phyloP scores from a whole-genome alignment of 2,797 vertebrate genomes.

The Sciaenops ocellatus region DNA sequence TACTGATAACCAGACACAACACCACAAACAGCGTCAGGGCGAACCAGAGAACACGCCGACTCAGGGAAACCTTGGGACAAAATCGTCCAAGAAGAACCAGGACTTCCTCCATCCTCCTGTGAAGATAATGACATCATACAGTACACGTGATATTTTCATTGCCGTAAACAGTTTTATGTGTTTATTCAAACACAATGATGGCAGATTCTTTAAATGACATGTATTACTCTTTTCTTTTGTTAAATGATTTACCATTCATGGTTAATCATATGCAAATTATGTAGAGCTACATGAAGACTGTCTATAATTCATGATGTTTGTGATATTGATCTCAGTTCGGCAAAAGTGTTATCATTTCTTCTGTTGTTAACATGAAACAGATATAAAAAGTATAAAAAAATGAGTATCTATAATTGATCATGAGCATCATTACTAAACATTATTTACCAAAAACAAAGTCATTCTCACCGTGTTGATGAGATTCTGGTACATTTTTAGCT shows the following conservation, averaged over 20 bases:
- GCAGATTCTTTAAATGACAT: neutral
- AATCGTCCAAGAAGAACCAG: constrained; percentile 77
- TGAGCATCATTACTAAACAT: neutral
- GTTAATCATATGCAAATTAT: neutral
- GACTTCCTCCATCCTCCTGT: constrained; percentile 83
- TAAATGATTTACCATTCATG: neutral
- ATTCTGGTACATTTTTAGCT: neutral
- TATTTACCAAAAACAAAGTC: too few species aligned
- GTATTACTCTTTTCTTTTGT: neutral
- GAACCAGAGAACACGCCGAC: constrained; percentile 78
- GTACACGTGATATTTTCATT: neutral
- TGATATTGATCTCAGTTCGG: neutral
- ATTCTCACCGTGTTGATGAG: neutral
- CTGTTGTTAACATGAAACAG: too few species aligned
- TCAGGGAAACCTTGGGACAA: constrained; percentile 81
- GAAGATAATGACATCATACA: constrained; percentile 19
- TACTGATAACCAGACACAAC: constrained; percentile 82
- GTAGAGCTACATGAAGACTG: neutral
- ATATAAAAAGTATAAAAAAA: neutral
- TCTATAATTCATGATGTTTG: neutral
- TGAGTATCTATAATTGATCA: too few species aligned
- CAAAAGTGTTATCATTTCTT: too few species aligned
- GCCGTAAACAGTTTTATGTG: neutral
- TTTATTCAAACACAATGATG: neutral
- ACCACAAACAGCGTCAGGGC: constrained; percentile 78